Evolutionary conservation across 2,888 invertebrate species (phyloP), one percentile per base, ranked within the genome.

Genomic region (Phlogophora meticulosa): DNA sequence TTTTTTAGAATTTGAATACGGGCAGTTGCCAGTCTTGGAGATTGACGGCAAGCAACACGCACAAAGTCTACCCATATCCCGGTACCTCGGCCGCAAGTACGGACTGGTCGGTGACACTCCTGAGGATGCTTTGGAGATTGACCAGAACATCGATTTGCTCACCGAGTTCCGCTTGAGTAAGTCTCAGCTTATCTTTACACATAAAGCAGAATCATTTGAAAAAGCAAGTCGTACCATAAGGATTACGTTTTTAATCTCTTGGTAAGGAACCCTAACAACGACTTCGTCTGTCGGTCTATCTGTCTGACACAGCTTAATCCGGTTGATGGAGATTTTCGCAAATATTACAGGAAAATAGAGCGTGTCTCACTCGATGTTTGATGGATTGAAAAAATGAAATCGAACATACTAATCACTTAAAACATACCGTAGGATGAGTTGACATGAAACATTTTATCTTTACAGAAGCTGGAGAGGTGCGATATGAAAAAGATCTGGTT

Each of bases 51-150:
- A 97, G 85, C 86, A 91, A 72, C 91, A 96, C 66, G 93, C 96
- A 34, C 97, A 97, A 86, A 96, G 96, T 34, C 60, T 92, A 1
- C 96, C 97, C 3, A 96, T 97, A 68, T 85, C 92, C 38, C 96
- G 97, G 36, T 97, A 96, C 87, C 89, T 97, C 43, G 97, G 96
- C 7, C 96, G 96, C 85, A 95, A 96, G 86, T 96, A 93, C 72
- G 96, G 96, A 7, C 88, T 97, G n/a, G 91, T 89, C 17, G 97
- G 97, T n/a, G 93, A 90, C 36, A 89, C 94, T 56, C 93, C 95
- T 22, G 96, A 96, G 89, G 96, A 97, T 82, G 93, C 95, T 80
- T 90, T 97, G 58, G 95, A 96, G 86, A 97, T 97, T 73, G 97
- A 97, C 86, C 92, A 96, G 65, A 93, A 94, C 46, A 95, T 96